Percentiles rank a stretch among this genome's conserved stretches.
Evolutionary conservation across 2,888 invertebrate species (phyloP).

Genomic region (Dendrolimus houi): DNA sequence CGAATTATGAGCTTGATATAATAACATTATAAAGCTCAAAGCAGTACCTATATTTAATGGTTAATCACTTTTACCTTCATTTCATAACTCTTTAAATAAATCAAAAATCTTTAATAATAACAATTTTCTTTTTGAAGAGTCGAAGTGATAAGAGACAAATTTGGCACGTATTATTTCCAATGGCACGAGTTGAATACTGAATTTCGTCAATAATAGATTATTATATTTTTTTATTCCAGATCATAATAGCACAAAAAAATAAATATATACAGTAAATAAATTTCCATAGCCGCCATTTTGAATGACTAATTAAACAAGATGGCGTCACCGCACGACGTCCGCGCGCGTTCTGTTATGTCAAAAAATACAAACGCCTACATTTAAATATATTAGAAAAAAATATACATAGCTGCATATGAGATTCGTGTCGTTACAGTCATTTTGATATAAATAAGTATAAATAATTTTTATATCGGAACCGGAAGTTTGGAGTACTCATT

Average conservation of each 20-base stretch:
- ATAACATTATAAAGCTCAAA: too few relatives aligned
- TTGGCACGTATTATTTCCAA: conserved; percentile 34
- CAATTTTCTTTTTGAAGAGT: not conserved
- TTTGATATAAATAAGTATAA: conserved; percentile 17
- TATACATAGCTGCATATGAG: conserved; percentile 46
- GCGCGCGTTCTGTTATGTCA: conserved; percentile 10
- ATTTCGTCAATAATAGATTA: not conserved
- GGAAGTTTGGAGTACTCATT: not conserved
- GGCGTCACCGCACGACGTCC: conserved; percentile 1
- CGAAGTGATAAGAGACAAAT: conserved; percentile 8
- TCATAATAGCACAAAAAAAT: not conserved
- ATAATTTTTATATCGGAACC: conserved; percentile 18
- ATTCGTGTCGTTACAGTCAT: conserved; percentile 35
- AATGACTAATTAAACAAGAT: not conserved
- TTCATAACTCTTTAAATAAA: not conserved
- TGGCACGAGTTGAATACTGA: conserved; percentile 41
- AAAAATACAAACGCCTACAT: conserved; percentile 18
- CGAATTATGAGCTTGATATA: too few relatives aligned
- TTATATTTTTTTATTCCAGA: not conserved
- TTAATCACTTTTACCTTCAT: too few relatives aligned
- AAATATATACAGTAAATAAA: conserved; percentile 1
- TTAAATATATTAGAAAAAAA: conserved; percentile 21
- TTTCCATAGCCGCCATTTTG: conserved; percentile 1
- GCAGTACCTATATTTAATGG: too few relatives aligned
- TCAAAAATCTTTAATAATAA: not conserved